Conservation (phyloP, 2,113 vertebrate species). For the Castor canadensis region DNA sequence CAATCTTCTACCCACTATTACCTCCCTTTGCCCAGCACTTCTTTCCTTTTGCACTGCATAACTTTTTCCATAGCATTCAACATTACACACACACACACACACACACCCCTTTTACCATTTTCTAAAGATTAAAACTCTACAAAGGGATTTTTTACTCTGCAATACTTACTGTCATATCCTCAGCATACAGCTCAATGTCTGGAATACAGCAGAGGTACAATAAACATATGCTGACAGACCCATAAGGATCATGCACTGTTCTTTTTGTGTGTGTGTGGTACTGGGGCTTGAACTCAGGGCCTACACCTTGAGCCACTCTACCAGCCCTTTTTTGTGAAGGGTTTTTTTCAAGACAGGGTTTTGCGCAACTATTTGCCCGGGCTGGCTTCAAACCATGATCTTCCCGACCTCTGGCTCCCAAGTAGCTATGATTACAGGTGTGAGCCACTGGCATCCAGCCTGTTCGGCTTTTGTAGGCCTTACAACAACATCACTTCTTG, state of each 20-base stretch:
- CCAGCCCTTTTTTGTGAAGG: too few species aligned
- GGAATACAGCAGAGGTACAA: background rate
- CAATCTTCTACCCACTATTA: background rate
- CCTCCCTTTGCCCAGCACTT: background rate
- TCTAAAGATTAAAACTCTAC: background rate
- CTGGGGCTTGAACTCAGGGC: too few species aligned
- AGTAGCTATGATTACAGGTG: too few species aligned
- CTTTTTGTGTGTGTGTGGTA: background rate
- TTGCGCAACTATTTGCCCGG: too few species aligned
- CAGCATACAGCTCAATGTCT: background rate
- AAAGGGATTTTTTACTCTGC: background rate
- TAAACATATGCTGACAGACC: background rate
- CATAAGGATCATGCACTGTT: background rate
- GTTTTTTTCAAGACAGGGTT: too few species aligned
- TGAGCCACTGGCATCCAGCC: too few species aligned
- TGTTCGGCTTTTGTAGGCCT: too few species aligned
- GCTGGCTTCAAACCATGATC: too few species aligned
- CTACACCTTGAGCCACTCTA: too few species aligned
- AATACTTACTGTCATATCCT: background rate
- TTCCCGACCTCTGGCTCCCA: too few species aligned
- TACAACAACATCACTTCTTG: too few species aligned
- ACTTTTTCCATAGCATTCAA: background rate
- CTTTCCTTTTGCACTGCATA: background rate
- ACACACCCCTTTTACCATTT: background rate
- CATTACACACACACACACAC: background rate